Evolutionary conservation across 2,797 vertebrate species (phyloP).

Genomic region (Tarsius wallacei): DNA sequence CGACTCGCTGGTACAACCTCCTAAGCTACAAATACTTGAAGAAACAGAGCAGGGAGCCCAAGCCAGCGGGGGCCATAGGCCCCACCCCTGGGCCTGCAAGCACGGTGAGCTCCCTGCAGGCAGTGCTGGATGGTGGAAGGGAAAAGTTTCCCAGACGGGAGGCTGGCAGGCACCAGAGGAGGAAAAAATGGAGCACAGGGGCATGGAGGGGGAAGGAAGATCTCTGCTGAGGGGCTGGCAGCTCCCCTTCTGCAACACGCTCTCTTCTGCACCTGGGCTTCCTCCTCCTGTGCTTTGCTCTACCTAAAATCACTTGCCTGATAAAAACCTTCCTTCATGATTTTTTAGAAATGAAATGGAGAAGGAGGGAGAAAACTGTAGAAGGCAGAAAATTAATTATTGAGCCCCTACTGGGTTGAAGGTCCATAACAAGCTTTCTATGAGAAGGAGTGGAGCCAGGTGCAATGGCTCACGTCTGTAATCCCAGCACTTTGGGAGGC

Average conservation of each 20-base stretch:
- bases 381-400: neutral
- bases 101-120: slow-evolving; percentile 86
- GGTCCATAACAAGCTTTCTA: neutral
- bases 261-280: neutral
- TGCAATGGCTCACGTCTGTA: too few species aligned
- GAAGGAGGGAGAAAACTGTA: neutral
- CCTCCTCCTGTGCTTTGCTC: neutral
- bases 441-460: neutral
- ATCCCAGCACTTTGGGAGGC: too few species aligned
- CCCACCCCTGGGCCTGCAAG: slow-evolving; percentile 85
- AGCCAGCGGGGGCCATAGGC: slow-evolving; percentile 78
- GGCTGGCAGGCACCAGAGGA: neutral
- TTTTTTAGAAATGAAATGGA: neutral
- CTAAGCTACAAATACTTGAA: slow-evolving; percentile 94
- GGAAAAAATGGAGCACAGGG: neutral
- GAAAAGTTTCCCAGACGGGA: neutral
- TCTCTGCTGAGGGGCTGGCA: neutral
- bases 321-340: neutral
- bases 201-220: neutral
- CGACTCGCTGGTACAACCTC: slow-evolving; percentile 97
- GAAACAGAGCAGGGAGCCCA: slow-evolving; percentile 91
- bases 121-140: neutral
- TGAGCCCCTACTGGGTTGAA: neutral
- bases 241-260: neutral
- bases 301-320: neutral